Base-by-base conservation (phyloP, 2,888 invertebrate genomes). In the Trissolcus brochymenae region DNA sequence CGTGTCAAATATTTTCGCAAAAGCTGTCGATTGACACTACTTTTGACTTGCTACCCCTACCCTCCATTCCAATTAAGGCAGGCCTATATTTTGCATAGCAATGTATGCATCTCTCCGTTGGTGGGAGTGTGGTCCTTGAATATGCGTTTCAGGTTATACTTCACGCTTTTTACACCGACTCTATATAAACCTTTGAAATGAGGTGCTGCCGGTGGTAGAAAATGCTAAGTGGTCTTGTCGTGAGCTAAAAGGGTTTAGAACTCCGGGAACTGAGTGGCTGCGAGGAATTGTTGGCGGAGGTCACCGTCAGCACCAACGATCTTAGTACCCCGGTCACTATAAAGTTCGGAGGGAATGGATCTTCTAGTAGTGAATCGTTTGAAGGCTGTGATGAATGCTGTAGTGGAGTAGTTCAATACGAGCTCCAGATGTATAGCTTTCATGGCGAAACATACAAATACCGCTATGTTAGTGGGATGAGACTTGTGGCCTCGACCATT, bases 381-480 rank as follows among this genome's bases (percentile, higher is more conserved):
- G 4, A 35, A n/a, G n/a, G 61, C 50, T 13, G 61, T 51, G 9
- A 50, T 9, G n/a, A 61, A 29, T 13, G 50, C 61, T 1, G 29
- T 19, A 1, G 61, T 51, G 11, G 51, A 17, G 13, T 51, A 51
- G 35, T 35, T 17, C 9, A n/a, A 40, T 4, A 61, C 61, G 1
- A 61, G 4, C n/a, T 61, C 61, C 6, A 61, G 13, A 40, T 61
- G 61, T 2, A 61, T 40, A 17, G 61, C 61, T 19, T 51, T 50
- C 6, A 40, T 13, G 1, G 61, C 61, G 17, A 61, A 17, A 16
- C 61, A 61, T 1, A 61, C 40, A 14, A 61, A 61, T 0, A 61
- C 17, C 16, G 61, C 61, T 19, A 61, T 16, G 40, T 61, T 51
- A 3, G 61, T 51, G 17, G 51, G 61, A 9, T 61, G 50, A 3